Conservation (phyloP, 2,888 invertebrate species). For the Lamproptera curius region DNA sequence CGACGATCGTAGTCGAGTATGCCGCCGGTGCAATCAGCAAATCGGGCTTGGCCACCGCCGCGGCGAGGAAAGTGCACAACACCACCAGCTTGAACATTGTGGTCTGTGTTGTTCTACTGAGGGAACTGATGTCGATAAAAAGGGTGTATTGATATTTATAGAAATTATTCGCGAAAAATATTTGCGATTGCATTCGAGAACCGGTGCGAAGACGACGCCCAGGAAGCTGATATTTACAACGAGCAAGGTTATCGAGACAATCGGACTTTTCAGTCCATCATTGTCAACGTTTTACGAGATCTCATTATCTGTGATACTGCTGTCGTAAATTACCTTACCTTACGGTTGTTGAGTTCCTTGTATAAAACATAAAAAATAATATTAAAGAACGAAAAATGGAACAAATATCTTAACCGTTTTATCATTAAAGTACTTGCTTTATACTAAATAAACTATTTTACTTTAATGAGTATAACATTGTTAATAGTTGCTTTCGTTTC, state of each 20-base stretch:
- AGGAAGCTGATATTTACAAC: constrained; percentile 66
- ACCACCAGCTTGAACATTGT: constrained; percentile 76
- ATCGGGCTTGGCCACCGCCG: constrained; percentile 66
- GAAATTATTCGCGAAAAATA: constrained; percentile 50
- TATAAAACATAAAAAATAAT: no score
- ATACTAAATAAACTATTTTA: no score
- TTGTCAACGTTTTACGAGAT: constrained; percentile 25
- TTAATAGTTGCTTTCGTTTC: no score
- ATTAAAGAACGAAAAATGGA: no score
- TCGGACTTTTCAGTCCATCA: constrained; percentile 48
- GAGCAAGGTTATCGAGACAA: constrained; percentile 52
- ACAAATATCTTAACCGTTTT: no score
- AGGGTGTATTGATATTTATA: constrained; percentile 55
- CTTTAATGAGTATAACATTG: no score
- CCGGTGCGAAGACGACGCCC: constrained; percentile 57
- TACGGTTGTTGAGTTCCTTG: no score
- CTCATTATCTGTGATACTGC: constrained; percentile 7
- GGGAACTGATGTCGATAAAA: constrained; percentile 54
- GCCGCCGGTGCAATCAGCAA: constrained; percentile 32
- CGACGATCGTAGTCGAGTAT: constrained; percentile 39
- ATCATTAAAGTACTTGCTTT: no score
- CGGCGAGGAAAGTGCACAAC: constrained; percentile 79
- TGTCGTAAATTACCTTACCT: constrained; percentile 1
- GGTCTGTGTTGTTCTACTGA: constrained; percentile 58
- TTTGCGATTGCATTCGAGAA: constrained; percentile 59